Evolutionary conservation across 2,797 vertebrate genomes (phyloP).

Genomic region (Clarias platycephalus): DNA sequence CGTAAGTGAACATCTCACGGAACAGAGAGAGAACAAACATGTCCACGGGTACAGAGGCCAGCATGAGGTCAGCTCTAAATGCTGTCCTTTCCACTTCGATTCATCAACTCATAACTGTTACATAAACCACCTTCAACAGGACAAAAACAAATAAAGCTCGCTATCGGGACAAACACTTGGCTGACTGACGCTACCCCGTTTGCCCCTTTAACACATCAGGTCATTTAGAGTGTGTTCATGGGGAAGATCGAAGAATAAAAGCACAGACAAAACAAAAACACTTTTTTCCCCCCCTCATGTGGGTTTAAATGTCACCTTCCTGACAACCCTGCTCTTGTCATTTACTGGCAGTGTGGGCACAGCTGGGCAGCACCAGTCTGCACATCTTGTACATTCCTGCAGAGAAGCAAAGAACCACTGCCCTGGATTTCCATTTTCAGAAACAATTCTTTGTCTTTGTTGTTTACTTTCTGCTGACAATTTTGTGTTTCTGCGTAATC

Average conservation of each 20-base stretch:
- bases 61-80: conserved; percentile 43
- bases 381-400: conserved; percentile 50
- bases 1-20: not conserved
- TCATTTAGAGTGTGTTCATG: not conserved
- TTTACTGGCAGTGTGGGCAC: conserved; percentile 64
- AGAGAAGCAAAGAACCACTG: conserved; percentile 56
- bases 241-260: not conserved
- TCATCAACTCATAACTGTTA: conserved; percentile 46
- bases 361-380: conserved; percentile 61
- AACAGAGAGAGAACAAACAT: not conserved
- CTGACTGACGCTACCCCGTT: not conserved
- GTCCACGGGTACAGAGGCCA: conserved; percentile 2
- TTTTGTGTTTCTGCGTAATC: not conserved
- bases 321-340: conserved; percentile 60
- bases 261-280: too few relatives aligned
- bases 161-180: not conserved
- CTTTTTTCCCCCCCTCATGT: not conserved
- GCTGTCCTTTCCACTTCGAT: conserved; percentile 46
- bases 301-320: conserved; percentile 58
- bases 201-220: not conserved
- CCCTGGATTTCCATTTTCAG: conserved; percentile 43
- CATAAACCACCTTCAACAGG: conserved; percentile 53
- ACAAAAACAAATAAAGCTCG: not conserved
- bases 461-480: not conserved
- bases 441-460: conserved; percentile 43